These are phyloP conservation scores for Anguilla rostrata DNA, from an alignment of 2,113 vertebrate genomes.

Conservation along the genomic window DNA sequence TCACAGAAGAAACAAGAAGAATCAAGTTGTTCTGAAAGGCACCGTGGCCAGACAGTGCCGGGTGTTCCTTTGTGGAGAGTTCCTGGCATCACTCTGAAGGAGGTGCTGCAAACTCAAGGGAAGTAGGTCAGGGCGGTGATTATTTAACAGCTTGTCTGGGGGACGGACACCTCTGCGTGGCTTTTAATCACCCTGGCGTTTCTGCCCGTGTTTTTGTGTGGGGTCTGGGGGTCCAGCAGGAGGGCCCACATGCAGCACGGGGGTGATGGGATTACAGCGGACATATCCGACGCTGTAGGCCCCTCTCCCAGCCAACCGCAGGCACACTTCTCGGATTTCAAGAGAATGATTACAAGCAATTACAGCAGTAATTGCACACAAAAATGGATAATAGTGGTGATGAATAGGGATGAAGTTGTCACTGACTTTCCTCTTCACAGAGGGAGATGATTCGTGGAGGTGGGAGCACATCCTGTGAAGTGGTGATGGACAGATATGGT, in stretches of 20 bases:
- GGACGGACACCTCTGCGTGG: constrained; percentile 39
- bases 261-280: background rate
- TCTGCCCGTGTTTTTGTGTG: constrained; percentile 26
- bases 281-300: background rate
- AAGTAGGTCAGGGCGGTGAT: constrained; percentile 50
- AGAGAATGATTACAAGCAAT: background rate
- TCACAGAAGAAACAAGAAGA: constrained; percentile 45
- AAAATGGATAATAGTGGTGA: background rate
- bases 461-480: background rate
- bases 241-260: background rate
- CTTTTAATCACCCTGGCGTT: constrained; percentile 40
- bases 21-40: constrained; percentile 42
- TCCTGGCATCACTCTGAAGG: constrained; percentile 38
- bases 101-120: constrained; percentile 47
- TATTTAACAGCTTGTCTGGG: constrained; percentile 38
- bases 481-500: background rate
- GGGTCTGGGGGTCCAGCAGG: constrained; percentile 12
- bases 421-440: background rate
- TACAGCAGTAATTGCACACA: background rate
- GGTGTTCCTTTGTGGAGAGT: constrained; percentile 41
- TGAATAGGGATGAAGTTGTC: background rate
- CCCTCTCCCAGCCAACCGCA: background rate
- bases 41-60: constrained; percentile 42
- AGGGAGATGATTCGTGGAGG: background rate
- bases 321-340: background rate